These are phyloP conservation scores for Agrilus planipennis DNA, from an alignment of 1,140 invertebrate species.

Conservation along the genomic window DNA sequence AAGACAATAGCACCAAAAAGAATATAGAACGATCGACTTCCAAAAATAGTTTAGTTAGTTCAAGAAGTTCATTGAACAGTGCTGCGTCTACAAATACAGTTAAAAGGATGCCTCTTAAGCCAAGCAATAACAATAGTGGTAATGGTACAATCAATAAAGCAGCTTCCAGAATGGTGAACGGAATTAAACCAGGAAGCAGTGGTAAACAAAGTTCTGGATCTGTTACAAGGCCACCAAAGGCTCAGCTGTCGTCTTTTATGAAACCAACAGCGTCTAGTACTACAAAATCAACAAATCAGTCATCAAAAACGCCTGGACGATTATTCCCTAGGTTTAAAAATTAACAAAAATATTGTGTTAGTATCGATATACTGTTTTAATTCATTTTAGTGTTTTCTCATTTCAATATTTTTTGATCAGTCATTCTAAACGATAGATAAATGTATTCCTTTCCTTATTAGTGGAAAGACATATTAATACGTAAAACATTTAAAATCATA, in stretches of 20 bases:
- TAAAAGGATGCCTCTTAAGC: slow-evolving; percentile 43
- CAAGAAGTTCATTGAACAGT: slow-evolving; percentile 69
- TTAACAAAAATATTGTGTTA: slow-evolving; percentile 10
- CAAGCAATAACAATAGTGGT: slow-evolving; percentile 12
- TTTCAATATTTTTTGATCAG: too few species aligned
- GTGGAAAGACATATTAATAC: too few species aligned
- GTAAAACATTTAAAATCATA: too few species aligned
- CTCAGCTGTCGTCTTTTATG: slow-evolving; percentile 25
- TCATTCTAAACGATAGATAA: too few species aligned
- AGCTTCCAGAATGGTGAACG: slow-evolving; percentile 25
- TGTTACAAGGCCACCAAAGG: slow-evolving; percentile 23
- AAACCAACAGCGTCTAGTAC: slow-evolving; percentile 31
- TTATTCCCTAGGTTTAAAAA: slow-evolving; percentile 11
- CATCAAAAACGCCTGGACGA: slow-evolving; percentile 5
- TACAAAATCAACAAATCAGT: slow-evolving; percentile 21
- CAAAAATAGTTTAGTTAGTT: slow-evolving; percentile 64
- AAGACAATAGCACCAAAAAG: slow-evolving; percentile 14
- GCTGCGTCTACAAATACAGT: slow-evolving; percentile 69
- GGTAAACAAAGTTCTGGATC: too few species aligned
- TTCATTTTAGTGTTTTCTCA: too few species aligned
- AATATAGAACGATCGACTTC: slow-evolving; percentile 21
- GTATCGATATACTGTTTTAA: not conserved
- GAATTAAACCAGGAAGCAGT: too few species aligned
- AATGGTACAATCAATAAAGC: slow-evolving; percentile 21
- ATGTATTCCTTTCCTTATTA: too few species aligned